phyloP scores from a whole-genome alignment of 2,113 vertebrate species.

The Anoura caudifer region DNA sequence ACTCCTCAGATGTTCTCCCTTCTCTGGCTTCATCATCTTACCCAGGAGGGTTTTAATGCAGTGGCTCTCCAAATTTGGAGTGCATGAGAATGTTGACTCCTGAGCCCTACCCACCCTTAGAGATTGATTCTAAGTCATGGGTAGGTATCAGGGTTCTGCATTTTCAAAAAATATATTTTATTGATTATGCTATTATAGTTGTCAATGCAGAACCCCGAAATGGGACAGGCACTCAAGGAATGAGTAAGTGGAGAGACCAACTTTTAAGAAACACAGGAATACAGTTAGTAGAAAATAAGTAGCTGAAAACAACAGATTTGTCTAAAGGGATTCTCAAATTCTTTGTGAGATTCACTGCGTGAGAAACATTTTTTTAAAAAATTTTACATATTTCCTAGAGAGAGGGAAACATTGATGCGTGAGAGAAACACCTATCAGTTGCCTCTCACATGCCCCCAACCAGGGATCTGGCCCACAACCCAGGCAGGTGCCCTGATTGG shows the following conservation, averaged over 20 bases:
- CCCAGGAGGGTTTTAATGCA: neutral
- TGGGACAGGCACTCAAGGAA: neutral
- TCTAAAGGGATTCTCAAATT: slow-evolving; percentile 13
- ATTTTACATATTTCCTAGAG: too few species aligned
- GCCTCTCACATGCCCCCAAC: too few species aligned
- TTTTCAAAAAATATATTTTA: neutral
- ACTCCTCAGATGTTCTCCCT: neutral
- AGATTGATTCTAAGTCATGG: neutral
- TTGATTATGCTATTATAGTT: too few species aligned
- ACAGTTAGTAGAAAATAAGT: neutral
- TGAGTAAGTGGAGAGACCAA: neutral
- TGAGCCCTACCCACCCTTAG: neutral
- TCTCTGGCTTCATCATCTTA: neutral
- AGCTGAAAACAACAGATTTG: neutral
- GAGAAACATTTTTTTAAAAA: neutral
- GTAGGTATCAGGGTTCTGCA: neutral
- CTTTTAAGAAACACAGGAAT: neutral
- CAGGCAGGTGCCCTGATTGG: too few species aligned
- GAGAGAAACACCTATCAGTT: too few species aligned
- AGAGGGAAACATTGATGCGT: too few species aligned
- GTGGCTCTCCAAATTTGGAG: neutral
- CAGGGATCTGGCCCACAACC: too few species aligned
- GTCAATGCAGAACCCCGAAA: too few species aligned
- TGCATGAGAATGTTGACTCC: neutral
- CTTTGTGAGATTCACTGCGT: neutral